Evolutionary conservation across 1,140 invertebrate species (phyloP), one percentile per base, ranked within the genome.

Genomic region (Drusus annulatus): DNA sequence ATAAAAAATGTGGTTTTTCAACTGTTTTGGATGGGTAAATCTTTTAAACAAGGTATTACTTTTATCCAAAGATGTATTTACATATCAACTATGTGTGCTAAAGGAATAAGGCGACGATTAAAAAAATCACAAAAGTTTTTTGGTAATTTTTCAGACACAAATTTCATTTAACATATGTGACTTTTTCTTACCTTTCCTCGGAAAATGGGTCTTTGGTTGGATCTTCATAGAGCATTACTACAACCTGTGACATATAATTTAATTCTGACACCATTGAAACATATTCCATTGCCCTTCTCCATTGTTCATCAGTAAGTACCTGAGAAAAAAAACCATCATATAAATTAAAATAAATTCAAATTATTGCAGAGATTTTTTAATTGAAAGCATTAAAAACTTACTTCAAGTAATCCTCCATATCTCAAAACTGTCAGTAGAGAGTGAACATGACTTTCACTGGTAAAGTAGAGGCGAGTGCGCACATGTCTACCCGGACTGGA

Each of bases 141-240:
- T n/a, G n/a, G n/a, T n/a, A n/a, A n/a, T n/a, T n/a, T n/a, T n/a
- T n/a, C n/a, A n/a, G n/a, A n/a, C n/a, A n/a, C n/a, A n/a, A n/a
- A n/a, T n/a, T n/a, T n/a, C n/a, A n/a, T n/a, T n/a, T n/a, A n/a
- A n/a, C n/a, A n/a, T n/a, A n/a, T n/a, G n/a, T n/a, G n/a, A 28
- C 10, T 45, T 45, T 13, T 45, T 45, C 8, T 45, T 45, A 89
- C 89, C 96, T 92, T 88, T 97, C 95, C 85, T 98, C 96, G 15
- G 95, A 96, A 52, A 91, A 93, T 0, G 95, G 95, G 89, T 97
- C 97, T 88, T 99, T 99, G 0, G 96, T 98, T 5, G 97, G 97
- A 90, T 99, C 98, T 90, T 99, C 98, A 87, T 99, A 99, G n/a
- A 99, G 89, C 98, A 99, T 99, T 4, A 99, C 96, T 0, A 99